Evolutionary conservation across 2,888 invertebrate species (phyloP).

Genomic region (Junonia oenone): DNA sequence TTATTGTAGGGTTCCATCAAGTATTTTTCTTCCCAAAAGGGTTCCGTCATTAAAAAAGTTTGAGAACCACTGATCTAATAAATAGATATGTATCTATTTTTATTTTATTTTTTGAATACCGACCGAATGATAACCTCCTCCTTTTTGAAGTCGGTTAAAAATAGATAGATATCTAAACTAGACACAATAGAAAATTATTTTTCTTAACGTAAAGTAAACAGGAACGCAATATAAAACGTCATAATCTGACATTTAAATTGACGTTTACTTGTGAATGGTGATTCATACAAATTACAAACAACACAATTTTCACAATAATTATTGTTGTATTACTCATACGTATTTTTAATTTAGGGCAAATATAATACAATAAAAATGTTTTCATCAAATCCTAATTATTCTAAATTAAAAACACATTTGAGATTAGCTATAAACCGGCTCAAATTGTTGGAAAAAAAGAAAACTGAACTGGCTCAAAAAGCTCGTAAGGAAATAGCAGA

Average conservation of each 20-base stretch:
- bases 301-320: conserved; percentile 4
- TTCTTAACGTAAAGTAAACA: too few species aligned
- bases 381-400: conserved; percentile 94
- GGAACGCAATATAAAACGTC: neutral
- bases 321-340: conserved; percentile 12
- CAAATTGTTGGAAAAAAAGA: conserved; percentile 97
- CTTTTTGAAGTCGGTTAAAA: too few species aligned
- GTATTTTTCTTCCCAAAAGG: too few species aligned
- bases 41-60: too few species aligned
- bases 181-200: too few species aligned
- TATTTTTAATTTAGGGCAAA: neutral
- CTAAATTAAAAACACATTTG: conserved; percentile 97
- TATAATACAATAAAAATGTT: conserved; percentile 82
- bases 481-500: conserved; percentile 98
- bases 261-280: conserved; percentile 8
- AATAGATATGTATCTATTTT: too few species aligned
- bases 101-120: too few species aligned
- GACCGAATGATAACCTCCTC: too few species aligned
- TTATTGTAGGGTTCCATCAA: too few species aligned
- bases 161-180: too few species aligned
- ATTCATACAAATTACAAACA: conserved; percentile 21
- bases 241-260: conserved; percentile 2
- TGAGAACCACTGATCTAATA: too few species aligned
- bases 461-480: conserved; percentile 97
- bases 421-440: conserved; percentile 95